Evolutionary conservation across 2,113 vertebrate genomes (phyloP).

Genomic region (Hucho hucho): DNA sequence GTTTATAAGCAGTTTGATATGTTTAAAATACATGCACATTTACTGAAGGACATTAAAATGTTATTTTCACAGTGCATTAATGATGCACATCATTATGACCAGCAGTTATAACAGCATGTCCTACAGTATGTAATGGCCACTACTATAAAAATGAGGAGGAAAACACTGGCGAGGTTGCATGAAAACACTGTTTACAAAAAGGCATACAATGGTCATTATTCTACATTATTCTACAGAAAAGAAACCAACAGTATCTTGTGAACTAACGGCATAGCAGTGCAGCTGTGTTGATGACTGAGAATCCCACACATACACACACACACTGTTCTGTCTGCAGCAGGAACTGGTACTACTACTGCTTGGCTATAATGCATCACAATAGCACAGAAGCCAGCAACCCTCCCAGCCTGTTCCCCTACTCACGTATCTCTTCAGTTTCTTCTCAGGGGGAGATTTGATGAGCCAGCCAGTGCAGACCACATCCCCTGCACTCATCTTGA

Average conservation of each 20-base stretch:
- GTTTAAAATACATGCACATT: background rate
- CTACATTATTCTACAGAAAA: background rate
- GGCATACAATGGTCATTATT: slow-evolving; percentile 13
- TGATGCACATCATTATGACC: too few relatives aligned
- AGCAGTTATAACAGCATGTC: background rate
- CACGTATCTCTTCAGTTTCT: slow-evolving; percentile 97
- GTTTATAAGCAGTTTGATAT: background rate
- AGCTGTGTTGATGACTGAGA: background rate
- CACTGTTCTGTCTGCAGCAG: slow-evolving; percentile 24
- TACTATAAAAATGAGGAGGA: slow-evolving; percentile 32
- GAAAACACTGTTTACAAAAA: slow-evolving; percentile 13
- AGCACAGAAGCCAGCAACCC: slow-evolving; percentile 40
- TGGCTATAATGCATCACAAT: slow-evolving; percentile 31
- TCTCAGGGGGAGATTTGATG: slow-evolving; percentile 97
- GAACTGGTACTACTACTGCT: slow-evolving; percentile 35
- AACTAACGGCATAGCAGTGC: background rate
- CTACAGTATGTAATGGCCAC: background rate
- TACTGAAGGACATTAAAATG: background rate
- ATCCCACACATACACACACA: too few relatives aligned
- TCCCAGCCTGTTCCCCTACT: slow-evolving; percentile 70
- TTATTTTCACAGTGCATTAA: background rate
- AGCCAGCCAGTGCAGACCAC: slow-evolving; percentile 96
- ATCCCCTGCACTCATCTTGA: slow-evolving; percentile 92
- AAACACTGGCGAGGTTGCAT: background rate
- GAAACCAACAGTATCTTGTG: background rate